These are phyloP conservation scores for Drosophila burlai DNA, from an alignment of 1,140 invertebrate species.

Conservation along the genomic window DNA sequence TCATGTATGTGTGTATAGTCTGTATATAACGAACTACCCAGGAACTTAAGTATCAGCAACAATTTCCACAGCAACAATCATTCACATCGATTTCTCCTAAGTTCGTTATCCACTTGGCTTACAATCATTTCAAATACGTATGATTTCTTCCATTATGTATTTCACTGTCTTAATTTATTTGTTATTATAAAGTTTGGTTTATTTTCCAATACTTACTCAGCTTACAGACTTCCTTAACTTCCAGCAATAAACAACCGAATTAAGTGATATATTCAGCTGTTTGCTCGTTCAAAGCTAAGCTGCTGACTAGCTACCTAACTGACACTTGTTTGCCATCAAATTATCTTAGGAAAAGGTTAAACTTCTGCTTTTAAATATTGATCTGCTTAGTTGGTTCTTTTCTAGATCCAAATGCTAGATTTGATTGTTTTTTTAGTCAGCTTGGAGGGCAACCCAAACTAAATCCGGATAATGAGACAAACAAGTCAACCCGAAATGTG, in stretches of 20 bases:
- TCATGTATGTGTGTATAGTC: slow-evolving; percentile 37
- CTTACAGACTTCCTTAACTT: slow-evolving; percentile 31
- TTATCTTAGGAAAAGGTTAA: neutral
- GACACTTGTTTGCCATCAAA: neutral
- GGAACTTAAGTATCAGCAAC: slow-evolving; percentile 48
- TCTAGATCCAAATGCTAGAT: neutral
- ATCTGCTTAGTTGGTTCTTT: neutral
- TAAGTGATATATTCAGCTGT: neutral
- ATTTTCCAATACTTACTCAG: slow-evolving; percentile 10
- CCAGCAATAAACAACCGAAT: neutral
- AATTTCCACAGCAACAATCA: slow-evolving; percentile 55
- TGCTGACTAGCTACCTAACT: neutral
- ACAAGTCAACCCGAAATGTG: slow-evolving; percentile 19
- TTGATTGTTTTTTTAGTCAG: slow-evolving; percentile 5
- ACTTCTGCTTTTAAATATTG: neutral
- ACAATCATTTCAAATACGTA: slow-evolving; percentile 4
- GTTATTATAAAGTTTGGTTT: slow-evolving; percentile 1
- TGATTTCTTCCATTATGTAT: slow-evolving; percentile 3
- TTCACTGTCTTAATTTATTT: neutral
- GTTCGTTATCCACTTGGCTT: slow-evolving; percentile 29
- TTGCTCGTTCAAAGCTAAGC: slow-evolving; percentile 7
- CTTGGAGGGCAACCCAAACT: slow-evolving; percentile 11
- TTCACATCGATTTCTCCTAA: slow-evolving; percentile 32
- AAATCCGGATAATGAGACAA: slow-evolving; percentile 23
- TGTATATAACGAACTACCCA: slow-evolving; percentile 34